Conservation (phyloP, 2,888 invertebrate species). For the Mechanitis messenoides region DNA sequence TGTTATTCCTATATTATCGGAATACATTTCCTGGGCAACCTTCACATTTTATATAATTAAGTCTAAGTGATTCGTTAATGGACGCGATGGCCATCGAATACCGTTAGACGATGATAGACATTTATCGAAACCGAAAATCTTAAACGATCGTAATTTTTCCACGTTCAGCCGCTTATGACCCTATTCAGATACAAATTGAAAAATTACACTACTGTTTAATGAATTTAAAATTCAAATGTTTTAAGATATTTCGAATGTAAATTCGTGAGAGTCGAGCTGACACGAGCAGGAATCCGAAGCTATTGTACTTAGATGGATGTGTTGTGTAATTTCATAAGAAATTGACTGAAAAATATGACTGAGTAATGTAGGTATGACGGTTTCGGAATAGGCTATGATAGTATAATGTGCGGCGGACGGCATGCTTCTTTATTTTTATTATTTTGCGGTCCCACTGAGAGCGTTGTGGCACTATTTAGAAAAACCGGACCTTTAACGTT, state of each 20-base stretch:
- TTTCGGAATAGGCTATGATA: slow-evolving; percentile 71
- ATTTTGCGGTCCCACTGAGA: slow-evolving; percentile 42
- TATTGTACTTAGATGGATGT: slow-evolving; percentile 67
- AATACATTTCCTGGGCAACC: slow-evolving; percentile 37
- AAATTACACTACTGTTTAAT: slow-evolving; percentile 41
- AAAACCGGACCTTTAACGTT: slow-evolving; percentile 4
- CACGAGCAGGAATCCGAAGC: slow-evolving; percentile 48
- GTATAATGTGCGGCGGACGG: slow-evolving; percentile 69
- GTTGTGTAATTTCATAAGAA: slow-evolving; percentile 71
- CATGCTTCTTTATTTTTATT: slow-evolving; percentile 60
- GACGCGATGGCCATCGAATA: slow-evolving; percentile 39
- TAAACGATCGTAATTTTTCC: slow-evolving; percentile 44
- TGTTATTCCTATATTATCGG: slow-evolving; percentile 35
- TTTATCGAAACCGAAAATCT: slow-evolving; percentile 42
- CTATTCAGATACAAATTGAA: slow-evolving; percentile 42
- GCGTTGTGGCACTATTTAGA: slow-evolving; percentile 36
- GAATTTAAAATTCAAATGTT: slow-evolving; percentile 22
- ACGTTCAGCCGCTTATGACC: slow-evolving; percentile 40
- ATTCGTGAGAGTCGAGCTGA: slow-evolving; percentile 28
- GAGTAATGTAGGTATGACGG: slow-evolving; percentile 72
- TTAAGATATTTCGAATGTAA: neutral
- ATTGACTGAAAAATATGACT: slow-evolving; percentile 75
- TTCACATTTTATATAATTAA: slow-evolving; percentile 50
- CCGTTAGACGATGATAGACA: slow-evolving; percentile 41
- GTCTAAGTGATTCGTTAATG: slow-evolving; percentile 51